phyloP scores from a whole-genome alignment of 2,797 vertebrate species.

The Parauchenoglanis punctatus region DNA sequence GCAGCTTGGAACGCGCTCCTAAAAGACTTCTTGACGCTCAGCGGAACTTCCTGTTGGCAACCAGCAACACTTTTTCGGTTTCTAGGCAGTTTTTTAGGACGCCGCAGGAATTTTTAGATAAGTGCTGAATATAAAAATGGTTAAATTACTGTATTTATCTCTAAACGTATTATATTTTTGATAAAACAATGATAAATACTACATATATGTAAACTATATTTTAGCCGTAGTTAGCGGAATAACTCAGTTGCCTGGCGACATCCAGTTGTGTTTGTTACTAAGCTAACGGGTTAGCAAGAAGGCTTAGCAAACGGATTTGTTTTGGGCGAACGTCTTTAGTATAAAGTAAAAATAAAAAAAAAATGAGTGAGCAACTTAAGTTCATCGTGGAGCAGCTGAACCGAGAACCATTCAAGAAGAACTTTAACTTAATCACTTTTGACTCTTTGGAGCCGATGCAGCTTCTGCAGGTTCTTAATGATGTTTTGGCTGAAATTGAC shows the following conservation, averaged over 20 bases:
- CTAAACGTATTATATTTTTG: background rate
- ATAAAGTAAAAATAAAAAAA: background rate
- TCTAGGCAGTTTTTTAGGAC: slow-evolving; percentile 55
- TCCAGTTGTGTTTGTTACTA: background rate
- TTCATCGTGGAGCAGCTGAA: slow-evolving; percentile 93
- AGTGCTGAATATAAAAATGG: background rate
- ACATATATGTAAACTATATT: background rate
- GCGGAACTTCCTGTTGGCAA: slow-evolving; percentile 71
- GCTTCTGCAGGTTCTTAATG: slow-evolving; percentile 90
- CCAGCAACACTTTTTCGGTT: slow-evolving; percentile 62
- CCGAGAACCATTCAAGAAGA: slow-evolving; percentile 93
- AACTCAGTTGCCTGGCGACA: background rate
- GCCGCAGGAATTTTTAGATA: background rate
- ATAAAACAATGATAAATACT: background rate
- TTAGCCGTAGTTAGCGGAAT: background rate
- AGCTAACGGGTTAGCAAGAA: slow-evolving; percentile 23
- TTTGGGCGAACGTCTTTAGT: background rate
- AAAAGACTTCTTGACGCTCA: background rate
- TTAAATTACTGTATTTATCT: background rate
- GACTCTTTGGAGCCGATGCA: slow-evolving; percentile 92
- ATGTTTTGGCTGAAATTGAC: slow-evolving; percentile 93
- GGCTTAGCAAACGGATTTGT: too few relatives aligned
- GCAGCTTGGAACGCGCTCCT: background rate
- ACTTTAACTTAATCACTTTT: slow-evolving; percentile 93
- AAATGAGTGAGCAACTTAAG: slow-evolving; percentile 94